Evolutionary conservation across 2,113 vertebrate species (phyloP), one percentile per base, ranked within the genome.

Genomic region (Taxidea taxus): DNA sequence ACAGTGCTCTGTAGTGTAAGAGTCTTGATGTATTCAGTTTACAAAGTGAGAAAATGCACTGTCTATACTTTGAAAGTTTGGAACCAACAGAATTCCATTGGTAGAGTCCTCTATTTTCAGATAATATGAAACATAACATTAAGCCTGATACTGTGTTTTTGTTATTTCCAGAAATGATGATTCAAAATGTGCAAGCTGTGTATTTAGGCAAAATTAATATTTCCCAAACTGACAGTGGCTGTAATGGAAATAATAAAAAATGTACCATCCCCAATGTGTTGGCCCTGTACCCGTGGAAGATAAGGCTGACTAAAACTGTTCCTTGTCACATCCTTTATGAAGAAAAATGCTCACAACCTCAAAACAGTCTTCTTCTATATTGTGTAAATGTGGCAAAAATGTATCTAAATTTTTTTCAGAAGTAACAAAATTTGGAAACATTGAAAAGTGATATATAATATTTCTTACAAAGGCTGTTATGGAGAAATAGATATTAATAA

Each of bases 221-320:
- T 97, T 15, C 3, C 1, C 0, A 93, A 97, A 92, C 39, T 87
- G 0, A 91, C 90, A 39, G 72, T 16, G 37, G 21, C 21, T 37
- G 0, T 93, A 96, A 93, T 95, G 86, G 49, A 97, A 98, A 56
- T n/a, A 92, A 66, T 83, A 97, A 96, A 94, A 97, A 97, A 97
- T 90, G 23, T 4, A 42, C 51, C 39, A 66, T 60, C 14, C 56
- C 58, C 18, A 62, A 81, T 16, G 23, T 68, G 23, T 74, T 93
- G 84, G 75, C 2, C 14, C n/a, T 27, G 27, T 39, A 96, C 1
- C 12, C 39, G 2, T 70, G 12, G 7, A 25, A 97, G 87, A 70
- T 70, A 75, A 98, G 66, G 29, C 18, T 20, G 7, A 96, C 7
- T 58, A 44, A 70, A 95, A 16, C 0, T 81, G 86, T 84, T 85